Conservation (phyloP, 2,888 invertebrate species). For the Polyploca ridens region DNA sequence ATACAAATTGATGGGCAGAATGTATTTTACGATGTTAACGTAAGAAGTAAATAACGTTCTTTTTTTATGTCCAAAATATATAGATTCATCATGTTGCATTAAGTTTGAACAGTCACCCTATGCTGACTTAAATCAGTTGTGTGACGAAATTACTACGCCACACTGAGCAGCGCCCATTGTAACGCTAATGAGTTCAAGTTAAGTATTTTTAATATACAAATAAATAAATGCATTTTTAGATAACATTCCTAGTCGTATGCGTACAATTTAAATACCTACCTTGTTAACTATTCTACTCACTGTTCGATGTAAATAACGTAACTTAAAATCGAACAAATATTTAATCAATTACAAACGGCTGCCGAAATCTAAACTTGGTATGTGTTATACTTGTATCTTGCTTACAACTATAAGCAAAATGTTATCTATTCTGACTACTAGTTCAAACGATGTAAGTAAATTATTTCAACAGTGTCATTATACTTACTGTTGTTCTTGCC, state of each 20-base stretch:
- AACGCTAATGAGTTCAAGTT: too few relatives aligned
- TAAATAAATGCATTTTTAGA: conserved; percentile 50
- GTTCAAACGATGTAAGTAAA: background rate
- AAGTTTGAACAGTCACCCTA: too few relatives aligned
- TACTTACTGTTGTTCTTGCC: background rate
- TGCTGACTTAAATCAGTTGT: too few relatives aligned
- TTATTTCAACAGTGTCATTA: background rate
- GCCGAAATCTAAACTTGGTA: background rate
- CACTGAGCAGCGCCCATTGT: too few relatives aligned
- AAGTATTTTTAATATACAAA: background rate
- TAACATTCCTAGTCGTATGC: conserved; percentile 60
- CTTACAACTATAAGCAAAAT: background rate
- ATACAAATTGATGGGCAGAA: too few relatives aligned
- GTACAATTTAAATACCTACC: conserved; percentile 22
- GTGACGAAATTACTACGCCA: too few relatives aligned
- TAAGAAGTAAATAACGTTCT: background rate
- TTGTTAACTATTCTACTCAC: background rate
- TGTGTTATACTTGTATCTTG: background rate
- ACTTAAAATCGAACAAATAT: background rate
- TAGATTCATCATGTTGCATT: too few relatives aligned
- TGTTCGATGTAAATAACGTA: background rate
- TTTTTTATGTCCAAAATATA: conserved; percentile 19
- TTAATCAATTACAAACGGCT: background rate
- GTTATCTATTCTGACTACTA: conserved; percentile 1
- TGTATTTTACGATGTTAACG: too few relatives aligned